These are phyloP conservation scores for Chiroxiphia lanceolata DNA, from an alignment of 2,797 vertebrate species.

Conservation along the genomic window DNA sequence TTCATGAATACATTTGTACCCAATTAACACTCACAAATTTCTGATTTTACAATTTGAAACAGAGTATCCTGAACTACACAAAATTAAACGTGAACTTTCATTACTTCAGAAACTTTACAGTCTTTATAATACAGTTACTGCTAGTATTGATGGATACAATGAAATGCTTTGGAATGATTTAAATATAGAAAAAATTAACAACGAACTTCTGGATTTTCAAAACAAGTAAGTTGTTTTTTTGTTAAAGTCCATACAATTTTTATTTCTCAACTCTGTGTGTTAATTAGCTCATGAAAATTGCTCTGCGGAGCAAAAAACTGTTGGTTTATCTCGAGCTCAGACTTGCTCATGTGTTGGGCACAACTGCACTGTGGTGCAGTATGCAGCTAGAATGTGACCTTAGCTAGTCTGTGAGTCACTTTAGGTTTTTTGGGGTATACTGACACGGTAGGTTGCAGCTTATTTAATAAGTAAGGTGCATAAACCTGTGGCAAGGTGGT, in stretches of 20 bases:
- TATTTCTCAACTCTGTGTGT: not conserved
- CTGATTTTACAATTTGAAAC: slow-evolving; percentile 36
- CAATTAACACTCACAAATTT: not conserved
- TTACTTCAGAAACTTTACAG: slow-evolving; percentile 83
- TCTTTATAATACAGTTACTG: slow-evolving; percentile 79
- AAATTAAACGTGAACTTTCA: slow-evolving; percentile 80
- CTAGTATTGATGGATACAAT: slow-evolving; percentile 74
- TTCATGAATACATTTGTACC: not conserved
- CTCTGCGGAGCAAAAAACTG: accelerated
- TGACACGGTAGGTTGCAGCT: not conserved
- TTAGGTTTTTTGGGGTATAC: not conserved
- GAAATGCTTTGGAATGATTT: slow-evolving; percentile 84
- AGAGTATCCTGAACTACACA: slow-evolving; percentile 85
- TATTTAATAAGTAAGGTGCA: not conserved
- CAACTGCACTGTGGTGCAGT: not conserved
- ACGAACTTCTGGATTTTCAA: slow-evolving; percentile 85
- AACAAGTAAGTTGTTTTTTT: slow-evolving; percentile 69
- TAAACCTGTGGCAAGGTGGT: not conserved
- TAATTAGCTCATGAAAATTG: not conserved
- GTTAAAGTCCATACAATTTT: not conserved
- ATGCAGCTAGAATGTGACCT: not conserved
- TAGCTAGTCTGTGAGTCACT: not conserved
- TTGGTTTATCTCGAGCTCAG: not conserved
- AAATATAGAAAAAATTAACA: slow-evolving; percentile 82
- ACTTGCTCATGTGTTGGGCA: not conserved